Evolutionary conservation across 2,113 vertebrate genomes (phyloP).

Genomic region (Triplophysa rosa): DNA sequence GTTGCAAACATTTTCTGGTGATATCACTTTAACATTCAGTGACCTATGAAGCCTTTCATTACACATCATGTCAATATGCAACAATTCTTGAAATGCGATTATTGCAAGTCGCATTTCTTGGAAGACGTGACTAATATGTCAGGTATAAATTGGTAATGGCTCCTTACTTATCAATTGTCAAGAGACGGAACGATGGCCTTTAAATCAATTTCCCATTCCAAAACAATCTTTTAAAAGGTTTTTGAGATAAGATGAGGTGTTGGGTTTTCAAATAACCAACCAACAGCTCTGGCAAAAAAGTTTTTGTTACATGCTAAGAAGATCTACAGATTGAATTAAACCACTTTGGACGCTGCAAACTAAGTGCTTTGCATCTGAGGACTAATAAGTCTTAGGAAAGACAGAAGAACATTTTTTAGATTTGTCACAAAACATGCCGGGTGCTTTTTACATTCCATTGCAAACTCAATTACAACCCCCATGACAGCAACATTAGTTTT

Average conservation of each 20-base stretch:
- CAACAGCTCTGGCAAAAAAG: background rate
- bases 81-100: background rate
- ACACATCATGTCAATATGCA: background rate
- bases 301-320: background rate
- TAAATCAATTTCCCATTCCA: constrained; percentile 12
- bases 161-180: constrained; percentile 39
- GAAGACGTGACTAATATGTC: constrained; percentile 4
- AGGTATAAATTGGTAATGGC: constrained; percentile 36
- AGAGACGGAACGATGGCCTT: constrained; percentile 9
- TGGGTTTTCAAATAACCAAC: too few relatives aligned
- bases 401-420: constrained; percentile 47
- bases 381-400: constrained; percentile 54
- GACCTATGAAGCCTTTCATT: constrained; percentile 10
- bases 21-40: background rate
- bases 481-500: constrained; percentile 39
- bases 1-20: background rate
- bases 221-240: constrained; percentile 31
- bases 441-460: constrained; percentile 30
- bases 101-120: constrained; percentile 15
- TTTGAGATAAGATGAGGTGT: constrained; percentile 23
- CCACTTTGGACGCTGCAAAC: constrained; percentile 36
- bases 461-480: constrained; percentile 45
- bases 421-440: constrained; percentile 44
- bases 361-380: too few relatives aligned
- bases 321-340: constrained; percentile 34